These are phyloP conservation scores for Phoebastria nigripes DNA, from an alignment of 2,797 vertebrate genomes.

Conservation along the genomic window DNA sequence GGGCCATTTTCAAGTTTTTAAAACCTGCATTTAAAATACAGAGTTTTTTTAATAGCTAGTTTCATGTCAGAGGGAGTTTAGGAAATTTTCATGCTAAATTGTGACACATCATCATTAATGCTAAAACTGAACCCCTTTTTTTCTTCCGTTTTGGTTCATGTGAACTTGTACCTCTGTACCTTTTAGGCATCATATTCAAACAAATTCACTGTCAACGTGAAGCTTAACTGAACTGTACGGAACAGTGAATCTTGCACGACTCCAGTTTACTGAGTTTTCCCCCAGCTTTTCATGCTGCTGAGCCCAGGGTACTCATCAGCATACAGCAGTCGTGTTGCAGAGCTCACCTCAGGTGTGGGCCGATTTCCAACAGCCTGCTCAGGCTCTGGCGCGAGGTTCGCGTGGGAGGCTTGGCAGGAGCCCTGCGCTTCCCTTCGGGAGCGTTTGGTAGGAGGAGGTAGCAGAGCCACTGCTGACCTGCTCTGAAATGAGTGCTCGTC, in stretches of 20 bases:
- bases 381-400: background rate
- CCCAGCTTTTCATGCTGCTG: background rate
- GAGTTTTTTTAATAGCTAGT: background rate
- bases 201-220: background rate
- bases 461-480: background rate
- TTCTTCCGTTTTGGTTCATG: background rate
- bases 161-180: background rate
- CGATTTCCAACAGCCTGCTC: background rate
- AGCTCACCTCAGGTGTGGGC: background rate
- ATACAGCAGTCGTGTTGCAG: accelerated
- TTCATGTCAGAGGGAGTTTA: background rate
- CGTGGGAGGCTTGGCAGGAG: background rate
- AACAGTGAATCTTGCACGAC: background rate
- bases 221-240: background rate
- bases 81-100: background rate
- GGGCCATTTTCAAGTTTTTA: background rate
- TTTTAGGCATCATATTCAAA: background rate
- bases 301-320: background rate
- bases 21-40: background rate
- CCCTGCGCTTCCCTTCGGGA: accelerated
- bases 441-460: background rate
- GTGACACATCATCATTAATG: background rate
- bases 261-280: background rate
- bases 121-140: background rate
- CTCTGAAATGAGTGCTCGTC: background rate